Percentiles rank a stretch among this genome's conserved stretches.
These are phyloP conservation scores for Huso huso DNA, from an alignment of 2,797 vertebrate genomes.

Conservation along the genomic window DNA sequence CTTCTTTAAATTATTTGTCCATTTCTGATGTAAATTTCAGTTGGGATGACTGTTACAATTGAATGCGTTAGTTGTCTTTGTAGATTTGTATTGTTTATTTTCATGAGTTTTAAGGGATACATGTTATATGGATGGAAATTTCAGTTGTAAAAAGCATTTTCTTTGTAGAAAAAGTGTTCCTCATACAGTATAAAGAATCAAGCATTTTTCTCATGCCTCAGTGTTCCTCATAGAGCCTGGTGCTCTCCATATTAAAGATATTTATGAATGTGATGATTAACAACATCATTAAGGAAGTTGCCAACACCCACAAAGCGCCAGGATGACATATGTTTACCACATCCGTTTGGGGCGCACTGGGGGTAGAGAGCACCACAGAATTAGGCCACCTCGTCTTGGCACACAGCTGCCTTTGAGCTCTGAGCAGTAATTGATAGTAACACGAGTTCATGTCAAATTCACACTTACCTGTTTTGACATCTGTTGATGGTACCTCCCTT, in stretches of 20 bases:
- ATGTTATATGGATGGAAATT: too few relatives aligned
- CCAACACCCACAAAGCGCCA: constrained; percentile 26
- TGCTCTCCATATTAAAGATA: constrained; percentile 2
- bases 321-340: constrained; percentile 44
- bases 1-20: too few relatives aligned
- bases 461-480: constrained; percentile 74
- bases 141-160: too few relatives aligned
- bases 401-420: constrained; percentile 47
- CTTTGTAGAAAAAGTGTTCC: too few relatives aligned
- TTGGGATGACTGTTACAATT: too few relatives aligned
- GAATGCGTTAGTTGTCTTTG: too few relatives aligned
- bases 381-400: constrained; percentile 55
- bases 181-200: too few relatives aligned
- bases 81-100: too few relatives aligned
- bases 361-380: constrained; percentile 49
- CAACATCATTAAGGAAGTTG: constrained; percentile 30
- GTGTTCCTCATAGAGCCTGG: neutral
- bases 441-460: constrained; percentile 62
- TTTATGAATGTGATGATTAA: constrained; percentile 25
- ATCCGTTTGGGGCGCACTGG: constrained; percentile 56
- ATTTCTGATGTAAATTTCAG: too few relatives aligned
- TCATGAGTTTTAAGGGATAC: too few relatives aligned
- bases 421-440: constrained; percentile 57
- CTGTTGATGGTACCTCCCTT: constrained; percentile 61
- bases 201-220: too few relatives aligned